Base-by-base conservation (phyloP, 2,113 vertebrate species). In the Leucopternis melanops region DNA sequence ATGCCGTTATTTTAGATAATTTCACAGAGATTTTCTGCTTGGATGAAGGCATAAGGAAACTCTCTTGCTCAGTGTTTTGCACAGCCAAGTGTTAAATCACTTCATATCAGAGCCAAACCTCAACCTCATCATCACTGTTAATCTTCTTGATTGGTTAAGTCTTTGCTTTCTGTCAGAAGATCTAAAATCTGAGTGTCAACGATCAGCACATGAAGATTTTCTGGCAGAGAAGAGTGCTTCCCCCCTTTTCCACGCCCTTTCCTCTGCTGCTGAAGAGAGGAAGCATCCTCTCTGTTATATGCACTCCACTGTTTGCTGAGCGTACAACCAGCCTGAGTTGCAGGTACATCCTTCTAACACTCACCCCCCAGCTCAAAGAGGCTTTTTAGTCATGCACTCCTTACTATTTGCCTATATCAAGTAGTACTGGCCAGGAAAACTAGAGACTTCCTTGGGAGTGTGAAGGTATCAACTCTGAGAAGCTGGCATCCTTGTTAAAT, bases 1-100 rank as follows among this genome's bases (percentile, higher is more conserved):
- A 97, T 97, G 95, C 96, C 42, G 55, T 98, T 97, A 95, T 98
- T 84, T 97, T 97, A 98, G 98, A 97, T 98, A 98, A 98, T 98
- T 99, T 98, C 96, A 88, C 95, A 94, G 97, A 98, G 97, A 98
- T 98, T 99, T 99, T 99, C 98, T 97, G 98, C 98, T 98, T 93
- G 96, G 96, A 91, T 97, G 97, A 96, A 98, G 96, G 98, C 98
- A 98, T 98, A 98, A 98, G 98, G 98, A 98, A 98, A 96, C 93
- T 96, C 81, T 94, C 95, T 96, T 40, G 9, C 82, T 94, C 4
- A 0, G 40, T 73, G 72, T 96, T 96, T 95, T 92, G 93, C 92
- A 97, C 81, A 92, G 94, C 92, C 86, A 65, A 97, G 86, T 96
- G 88, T 96, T 97, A 96, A 97, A 96, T 97, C 93, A 72, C 95